A percentile compares a stretch with the other conserved stretches of the same genome.
These are phyloP conservation scores for Todus mexicanus DNA, from an alignment of 2,797 vertebrate species.

Conservation along the genomic window DNA sequence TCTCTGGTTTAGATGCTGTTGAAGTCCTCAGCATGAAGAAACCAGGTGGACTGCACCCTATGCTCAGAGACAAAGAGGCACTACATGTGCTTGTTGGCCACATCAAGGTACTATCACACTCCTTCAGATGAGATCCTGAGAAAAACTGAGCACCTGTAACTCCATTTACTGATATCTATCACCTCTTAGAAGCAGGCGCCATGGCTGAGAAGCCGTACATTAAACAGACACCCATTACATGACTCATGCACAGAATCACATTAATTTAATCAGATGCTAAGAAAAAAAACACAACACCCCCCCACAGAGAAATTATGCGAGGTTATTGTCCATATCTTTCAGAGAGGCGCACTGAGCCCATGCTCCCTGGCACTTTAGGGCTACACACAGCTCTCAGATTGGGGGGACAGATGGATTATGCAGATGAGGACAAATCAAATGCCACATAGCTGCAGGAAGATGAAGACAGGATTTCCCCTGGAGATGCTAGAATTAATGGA, in stretches of 20 bases:
- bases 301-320: background rate
- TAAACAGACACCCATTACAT: background rate
- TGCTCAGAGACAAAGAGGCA: background rate
- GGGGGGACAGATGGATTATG: constrained; percentile 38
- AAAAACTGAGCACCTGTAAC: background rate
- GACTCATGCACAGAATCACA: background rate
- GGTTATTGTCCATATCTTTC: background rate
- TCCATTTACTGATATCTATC: background rate
- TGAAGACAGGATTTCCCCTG: background rate
- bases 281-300: background rate
- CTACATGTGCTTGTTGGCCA: fast-evolving
- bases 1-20: background rate
- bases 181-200: background rate
- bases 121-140: background rate
- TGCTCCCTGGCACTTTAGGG: background rate
- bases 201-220: background rate
- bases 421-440: constrained; percentile 46
- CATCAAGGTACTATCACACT: background rate
- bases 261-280: constrained; percentile 6
- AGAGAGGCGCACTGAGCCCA: background rate
- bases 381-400: background rate
- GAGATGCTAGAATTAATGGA: constrained; percentile 39
- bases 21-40: background rate
- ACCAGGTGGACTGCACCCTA: background rate
- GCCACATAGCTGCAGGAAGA: background rate